Evolutionary conservation across 1,140 invertebrate species (phyloP), one percentile per base, ranked within the genome.

Genomic region (Pseudomyrmex flavicornis): DNA sequence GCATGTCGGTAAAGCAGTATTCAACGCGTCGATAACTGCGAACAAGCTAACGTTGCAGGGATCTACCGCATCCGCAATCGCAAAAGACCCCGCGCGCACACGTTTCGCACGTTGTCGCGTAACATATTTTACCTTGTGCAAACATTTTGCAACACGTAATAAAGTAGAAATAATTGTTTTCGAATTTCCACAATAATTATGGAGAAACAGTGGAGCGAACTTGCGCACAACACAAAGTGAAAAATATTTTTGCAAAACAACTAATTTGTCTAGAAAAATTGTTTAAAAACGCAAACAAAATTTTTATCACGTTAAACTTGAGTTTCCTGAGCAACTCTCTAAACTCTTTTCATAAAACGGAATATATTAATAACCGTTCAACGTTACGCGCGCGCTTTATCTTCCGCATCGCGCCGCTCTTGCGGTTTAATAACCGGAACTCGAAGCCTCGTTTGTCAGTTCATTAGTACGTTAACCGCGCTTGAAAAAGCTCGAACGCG

Each of bases 351-450:
- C 52, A 35, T 1, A 15, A 2, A 10, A 44, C 26, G 9, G 0
- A 12, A 65, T 35, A 35, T 35, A 35, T 35, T 35, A 35, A 35
- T 7, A 35, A 35, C 35, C 48, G 2, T 52, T 52, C 52, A 26
- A 52, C 50, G 17, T 58, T 46, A 69, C 54, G 66, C 10, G 12
- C 62, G n/a, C 66, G 35, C 65, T 80, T 80, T 61, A 66, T 77
- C 8, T 20, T 66, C 17, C 44, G 22, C 15, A 52, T 54, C 56
- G 46, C 54, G 46, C 44, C 80, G 79, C 62, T 77, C 62, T 80
- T 86, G 87, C 85, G 87, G 85, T 89, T 89, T 86, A 82, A 89
- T 82, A 84, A 89, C 85, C 70, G 72, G 84, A 88, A 88, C 87
- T 88, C 74, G 56, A 69, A 66, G 76, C 66, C 84, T 86, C 87